These are phyloP conservation scores for Temnothorax unifasciatus DNA, from an alignment of 2,888 invertebrate species.

Conservation along the genomic window DNA sequence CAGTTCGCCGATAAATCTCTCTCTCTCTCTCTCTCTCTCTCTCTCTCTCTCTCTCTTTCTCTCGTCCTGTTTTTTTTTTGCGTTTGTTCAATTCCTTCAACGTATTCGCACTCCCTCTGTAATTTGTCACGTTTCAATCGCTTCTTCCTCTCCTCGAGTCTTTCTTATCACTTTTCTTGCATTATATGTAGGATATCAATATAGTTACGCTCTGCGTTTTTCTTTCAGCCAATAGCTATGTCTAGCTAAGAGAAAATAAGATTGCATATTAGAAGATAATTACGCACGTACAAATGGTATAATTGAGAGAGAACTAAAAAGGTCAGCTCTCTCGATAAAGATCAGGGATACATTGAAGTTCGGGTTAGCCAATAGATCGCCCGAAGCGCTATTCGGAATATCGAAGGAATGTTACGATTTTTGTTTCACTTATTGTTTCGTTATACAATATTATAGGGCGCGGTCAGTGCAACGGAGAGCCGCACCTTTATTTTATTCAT, in stretches of 20 bases:
- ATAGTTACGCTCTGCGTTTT: background rate
- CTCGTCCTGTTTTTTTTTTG: background rate
- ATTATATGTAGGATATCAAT: conserved; percentile 12
- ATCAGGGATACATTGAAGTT: conserved; percentile 36
- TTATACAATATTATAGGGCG: conserved; percentile 27
- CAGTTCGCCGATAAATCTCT: conserved; percentile 44
- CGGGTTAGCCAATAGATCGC: conserved; percentile 33
- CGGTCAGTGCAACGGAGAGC: background rate
- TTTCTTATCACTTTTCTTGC: conserved; percentile 22
- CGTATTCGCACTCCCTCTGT: conserved; percentile 21
- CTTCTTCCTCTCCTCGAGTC: conserved; percentile 13
- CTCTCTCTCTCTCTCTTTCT: background rate
- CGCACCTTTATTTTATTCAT: conserved; percentile 26
- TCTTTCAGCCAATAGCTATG: background rate
- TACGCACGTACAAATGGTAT: conserved; percentile 3
- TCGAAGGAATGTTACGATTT: conserved; percentile 25
- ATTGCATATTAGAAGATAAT: conserved; percentile 32
- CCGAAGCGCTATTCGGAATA: conserved; percentile 27
- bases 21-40: conserved; percentile 1
- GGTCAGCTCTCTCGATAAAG: conserved; percentile 33
- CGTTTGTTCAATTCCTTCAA: conserved; percentile 22
- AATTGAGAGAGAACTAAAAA: conserved; percentile 34
- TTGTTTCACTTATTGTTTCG: conserved; percentile 24
- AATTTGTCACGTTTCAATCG: conserved; percentile 48
- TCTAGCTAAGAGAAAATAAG: background rate